phyloP scores from a whole-genome alignment of 2,888 invertebrate species.

The Caenorhabditis afra region DNA sequence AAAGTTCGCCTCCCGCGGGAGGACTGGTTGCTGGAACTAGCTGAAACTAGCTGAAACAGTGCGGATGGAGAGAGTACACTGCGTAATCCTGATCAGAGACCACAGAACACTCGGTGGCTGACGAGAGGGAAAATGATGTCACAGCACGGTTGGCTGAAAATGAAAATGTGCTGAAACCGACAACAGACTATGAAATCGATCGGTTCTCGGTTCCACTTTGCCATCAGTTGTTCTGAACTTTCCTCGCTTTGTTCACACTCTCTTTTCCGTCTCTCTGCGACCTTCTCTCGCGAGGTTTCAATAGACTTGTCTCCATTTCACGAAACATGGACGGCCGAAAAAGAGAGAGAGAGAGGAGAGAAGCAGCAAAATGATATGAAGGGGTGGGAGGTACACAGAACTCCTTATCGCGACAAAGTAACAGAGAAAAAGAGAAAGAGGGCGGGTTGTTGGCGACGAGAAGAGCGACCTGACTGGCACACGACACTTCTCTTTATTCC shows the following conservation, averaged over 20 bases:
- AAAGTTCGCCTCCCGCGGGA: not conserved
- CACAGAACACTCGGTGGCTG: too few species aligned
- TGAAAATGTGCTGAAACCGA: too few species aligned
- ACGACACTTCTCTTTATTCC: not conserved
- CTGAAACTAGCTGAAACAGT: too few species aligned
- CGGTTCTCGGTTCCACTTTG: not conserved
- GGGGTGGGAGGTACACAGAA: conserved; percentile 6
- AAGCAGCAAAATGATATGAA: conserved; percentile 7
- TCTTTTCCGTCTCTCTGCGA: conserved; percentile 1
- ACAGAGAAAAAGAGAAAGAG: conserved; percentile 1
- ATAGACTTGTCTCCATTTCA: too few species aligned
- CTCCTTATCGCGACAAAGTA: conserved; percentile 24
- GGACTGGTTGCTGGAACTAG: too few species aligned
- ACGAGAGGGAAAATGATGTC: too few species aligned
- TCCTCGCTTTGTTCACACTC: conserved; percentile 5
- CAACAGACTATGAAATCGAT: too few species aligned
- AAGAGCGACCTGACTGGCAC: too few species aligned
- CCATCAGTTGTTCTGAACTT: not conserved
- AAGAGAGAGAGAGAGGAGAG: conserved; percentile 5
- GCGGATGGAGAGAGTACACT: too few species aligned
- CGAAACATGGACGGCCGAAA: not conserved
- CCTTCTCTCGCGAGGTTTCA: conserved; percentile 6
- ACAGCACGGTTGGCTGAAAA: too few species aligned
- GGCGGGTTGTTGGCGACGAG: not conserved
- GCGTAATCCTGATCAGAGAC: too few species aligned